Percentiles rank a stretch among this genome's conserved stretches.
These are phyloP conservation scores for Petaurus breviceps DNA, from an alignment of 2,113 vertebrate species.

Conservation along the genomic window DNA sequence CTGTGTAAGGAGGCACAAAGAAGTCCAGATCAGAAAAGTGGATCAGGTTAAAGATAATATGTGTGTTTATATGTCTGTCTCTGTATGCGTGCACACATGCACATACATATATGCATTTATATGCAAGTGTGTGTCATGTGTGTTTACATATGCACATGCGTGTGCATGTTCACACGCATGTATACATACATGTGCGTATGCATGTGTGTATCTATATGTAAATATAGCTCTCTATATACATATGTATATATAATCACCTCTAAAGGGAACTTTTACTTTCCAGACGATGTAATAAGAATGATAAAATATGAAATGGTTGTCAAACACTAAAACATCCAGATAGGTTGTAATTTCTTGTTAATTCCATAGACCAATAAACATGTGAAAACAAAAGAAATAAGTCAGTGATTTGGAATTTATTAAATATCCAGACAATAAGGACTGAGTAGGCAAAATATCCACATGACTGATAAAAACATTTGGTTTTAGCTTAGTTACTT, in stretches of 20 bases:
- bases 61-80: background rate
- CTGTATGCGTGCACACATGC: background rate
- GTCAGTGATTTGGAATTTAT: background rate
- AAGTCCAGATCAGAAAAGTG: background rate
- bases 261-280: background rate
- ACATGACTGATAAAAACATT: background rate
- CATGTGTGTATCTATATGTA: background rate
- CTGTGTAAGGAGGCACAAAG: background rate
- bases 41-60: background rate
- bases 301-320: background rate
- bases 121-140: too few relatives aligned
- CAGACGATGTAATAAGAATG: background rate
- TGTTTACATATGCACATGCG: background rate
- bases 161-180: background rate
- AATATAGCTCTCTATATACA: background rate
- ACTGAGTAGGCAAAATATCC: background rate
- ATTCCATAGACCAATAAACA: background rate
- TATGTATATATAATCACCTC: background rate
- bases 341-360: background rate
- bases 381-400: background rate
- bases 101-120: background rate
- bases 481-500: background rate
- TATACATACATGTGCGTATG: background rate
- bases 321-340: background rate
- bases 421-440: background rate